Evolutionary conservation across 2,797 vertebrate genomes (phyloP).

Genomic region (Sphenodon punctatus): DNA sequence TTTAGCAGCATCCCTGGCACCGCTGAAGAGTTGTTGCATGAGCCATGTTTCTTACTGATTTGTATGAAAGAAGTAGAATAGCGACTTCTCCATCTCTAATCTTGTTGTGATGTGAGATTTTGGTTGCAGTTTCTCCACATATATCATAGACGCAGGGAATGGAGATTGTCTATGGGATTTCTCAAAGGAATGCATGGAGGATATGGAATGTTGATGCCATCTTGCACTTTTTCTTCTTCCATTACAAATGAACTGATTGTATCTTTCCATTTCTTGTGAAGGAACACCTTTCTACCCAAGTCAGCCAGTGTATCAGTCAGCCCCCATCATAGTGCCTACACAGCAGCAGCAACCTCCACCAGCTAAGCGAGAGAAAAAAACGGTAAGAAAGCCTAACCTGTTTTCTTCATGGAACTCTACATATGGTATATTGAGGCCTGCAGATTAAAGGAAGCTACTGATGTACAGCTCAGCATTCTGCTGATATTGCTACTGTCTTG

Average conservation of each 20-base stretch:
- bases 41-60: rapidly evolving
- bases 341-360: slow-evolving; percentile 89
- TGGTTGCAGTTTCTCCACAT: too few species aligned
- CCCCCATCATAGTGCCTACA: slow-evolving; percentile 98
- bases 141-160: neutral
- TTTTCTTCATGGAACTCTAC: rapidly evolving
- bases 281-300: slow-evolving; percentile 91
- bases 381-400: slow-evolving; percentile 76
- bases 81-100: neutral
- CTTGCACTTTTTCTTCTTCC: rapidly evolving
- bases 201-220: rapidly evolving
- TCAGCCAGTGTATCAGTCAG: slow-evolving; percentile 90
- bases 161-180: rapidly evolving
- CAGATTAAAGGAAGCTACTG: rapidly evolving
- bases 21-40: rapidly evolving
- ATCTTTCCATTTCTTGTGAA: slow-evolving; percentile 11
- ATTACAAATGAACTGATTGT: neutral
- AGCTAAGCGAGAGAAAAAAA: slow-evolving; percentile 96
- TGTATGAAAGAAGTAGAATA: rapidly evolving
- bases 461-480: too few species aligned
- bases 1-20: neutral
- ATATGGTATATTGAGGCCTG: rapidly evolving
- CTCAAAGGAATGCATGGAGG: neutral
- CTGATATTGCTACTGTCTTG: too few species aligned
- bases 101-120: neutral